These are phyloP conservation scores for Arbacia lixula DNA, from an alignment of 53 echinoderm and acorn worm genomes.

Conservation along the genomic window DNA sequence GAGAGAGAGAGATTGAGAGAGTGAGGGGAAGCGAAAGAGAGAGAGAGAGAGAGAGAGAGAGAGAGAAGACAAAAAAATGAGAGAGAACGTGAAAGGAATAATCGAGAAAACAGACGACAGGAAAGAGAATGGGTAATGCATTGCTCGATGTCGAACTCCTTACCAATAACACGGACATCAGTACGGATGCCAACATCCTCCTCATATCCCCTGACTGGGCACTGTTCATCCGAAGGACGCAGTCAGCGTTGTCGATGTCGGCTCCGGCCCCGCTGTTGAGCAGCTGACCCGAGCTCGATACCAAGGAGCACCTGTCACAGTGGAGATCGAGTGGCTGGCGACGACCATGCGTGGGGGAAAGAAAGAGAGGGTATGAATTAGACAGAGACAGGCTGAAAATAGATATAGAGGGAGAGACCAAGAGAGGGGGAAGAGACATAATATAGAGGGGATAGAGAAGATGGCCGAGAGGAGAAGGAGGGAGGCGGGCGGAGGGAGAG, in stretches of 20 bases:
- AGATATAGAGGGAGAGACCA: no score
- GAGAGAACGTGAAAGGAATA: no score
- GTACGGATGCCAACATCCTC: constrained; percentile 58
- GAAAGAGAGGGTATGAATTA: no score
- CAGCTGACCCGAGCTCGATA: constrained; percentile 59
- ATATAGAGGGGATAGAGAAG: neutral
- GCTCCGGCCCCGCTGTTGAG: constrained; percentile 53
- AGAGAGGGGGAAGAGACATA: no score
- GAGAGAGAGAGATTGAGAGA: no score
- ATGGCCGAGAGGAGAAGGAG: neutral
- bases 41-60: no score
- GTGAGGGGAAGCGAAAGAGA: no score
- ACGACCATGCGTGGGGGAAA: neutral
- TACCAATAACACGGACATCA: constrained; percentile 57
- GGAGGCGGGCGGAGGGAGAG: neutral
- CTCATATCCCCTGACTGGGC: constrained; percentile 59
- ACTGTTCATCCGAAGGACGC: constrained; percentile 63
- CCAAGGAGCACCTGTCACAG: constrained; percentile 44
- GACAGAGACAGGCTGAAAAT: neutral
- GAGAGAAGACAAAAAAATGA: no score
- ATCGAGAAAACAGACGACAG: no score
- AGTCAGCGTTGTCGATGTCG: constrained; percentile 62
- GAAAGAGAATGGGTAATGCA: no score
- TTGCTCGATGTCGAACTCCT: no score
- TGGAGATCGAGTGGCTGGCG: constrained; percentile 31